Evolutionary conservation across 2,113 vertebrate species (phyloP), one percentile per base, ranked within the genome.

Genomic region (Halichoeres trimaculatus): DNA sequence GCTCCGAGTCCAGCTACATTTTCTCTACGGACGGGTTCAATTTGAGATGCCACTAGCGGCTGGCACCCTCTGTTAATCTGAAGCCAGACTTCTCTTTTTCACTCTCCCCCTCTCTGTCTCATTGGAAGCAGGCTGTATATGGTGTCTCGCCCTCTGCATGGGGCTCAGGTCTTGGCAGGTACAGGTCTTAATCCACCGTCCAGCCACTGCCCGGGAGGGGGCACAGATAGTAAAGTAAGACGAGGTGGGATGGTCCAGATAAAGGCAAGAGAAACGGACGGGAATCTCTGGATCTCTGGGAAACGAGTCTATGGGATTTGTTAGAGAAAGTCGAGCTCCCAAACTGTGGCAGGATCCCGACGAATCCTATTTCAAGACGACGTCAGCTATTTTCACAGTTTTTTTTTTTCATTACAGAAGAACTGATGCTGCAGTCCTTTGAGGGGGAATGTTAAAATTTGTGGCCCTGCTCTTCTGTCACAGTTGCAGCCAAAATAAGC

Each of bases 151-250:
- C 77, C 78, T 86, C 78, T 80, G 80, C 86, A 82, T 90, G 88
- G 79, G 81, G 75, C 63, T 91, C 79, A 74, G 76, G 86, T 86
- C 84, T 87, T 48, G 81, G 64, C 76, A 70, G 51, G 71, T 74
- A 23, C 53, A 73, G 73, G 57, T 73, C 50, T 85, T 93, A 92
- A 93, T 90, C 92, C 87, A 88, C 69, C 38, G 62, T 89, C 87
- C 90, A 90, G 88, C 78, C 89, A 78, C 86, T 41, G 74, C 91
- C 78, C 86, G 55, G 89, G 84, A 86, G 88, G 91, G 88, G 86
- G 84, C 80, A 86, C 80, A 90, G 90, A 92, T 91, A 90, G 81
- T 72, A 80, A 19, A 40, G 75, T 82, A 78, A 90, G 78, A 81
- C n/a, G 51, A 76, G 86, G 72, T 75, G 87, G 85, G 82, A 82